Base-by-base conservation (phyloP, 2,888 invertebrate species). In the Mythimna ferrago region DNA sequence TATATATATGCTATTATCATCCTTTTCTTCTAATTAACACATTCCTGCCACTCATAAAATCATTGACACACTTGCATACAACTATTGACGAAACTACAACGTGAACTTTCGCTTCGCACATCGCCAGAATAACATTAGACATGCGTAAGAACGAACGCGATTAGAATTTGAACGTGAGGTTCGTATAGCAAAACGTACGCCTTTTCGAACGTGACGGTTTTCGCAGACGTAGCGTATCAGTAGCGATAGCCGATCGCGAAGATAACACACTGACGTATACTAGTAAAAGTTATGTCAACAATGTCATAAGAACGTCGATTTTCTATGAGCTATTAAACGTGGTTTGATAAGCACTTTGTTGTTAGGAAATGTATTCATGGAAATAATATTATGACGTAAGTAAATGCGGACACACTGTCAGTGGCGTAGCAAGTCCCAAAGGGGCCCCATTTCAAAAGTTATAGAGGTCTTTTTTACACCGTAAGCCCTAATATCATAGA, bases 71-170 rank as follows among this genome's bases (percentile, higher is more conserved):
- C 63, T 73, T 80, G 60, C 71, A 80, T 16, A 56, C 32, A 51
- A 73, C 41, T 60, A 73, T 53, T 78, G 73, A 66, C 72, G 74
- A 86, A 73, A 80, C 73, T 26, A 54, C 41, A 64, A 69, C 69
- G 76, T 80, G 66, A 74, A 86, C 86, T 85, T 85, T 85, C 85
- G 70, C 82, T 78, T 64, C 70, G 85, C 16, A 82, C 85, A 76
- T 70, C 69, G 26, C 35, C 62, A 58, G 85, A 85, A 85, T 85
- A 84, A 78, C 38, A 75, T 84, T 73, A 82, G 73, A 76, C 66
- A 72, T 61, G 61, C 69, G 65, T 63, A 66, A 51, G 63, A 60
- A 19, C 1, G 41, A 16, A 76, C 85, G 67, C 80, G 74, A 35
- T 56, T 48, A 65, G 74, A 77, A 76, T 76, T 71, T 26, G 38